phyloP scores from a whole-genome alignment of 2,113 vertebrate genomes.

The Oenanthe oenanthe region DNA sequence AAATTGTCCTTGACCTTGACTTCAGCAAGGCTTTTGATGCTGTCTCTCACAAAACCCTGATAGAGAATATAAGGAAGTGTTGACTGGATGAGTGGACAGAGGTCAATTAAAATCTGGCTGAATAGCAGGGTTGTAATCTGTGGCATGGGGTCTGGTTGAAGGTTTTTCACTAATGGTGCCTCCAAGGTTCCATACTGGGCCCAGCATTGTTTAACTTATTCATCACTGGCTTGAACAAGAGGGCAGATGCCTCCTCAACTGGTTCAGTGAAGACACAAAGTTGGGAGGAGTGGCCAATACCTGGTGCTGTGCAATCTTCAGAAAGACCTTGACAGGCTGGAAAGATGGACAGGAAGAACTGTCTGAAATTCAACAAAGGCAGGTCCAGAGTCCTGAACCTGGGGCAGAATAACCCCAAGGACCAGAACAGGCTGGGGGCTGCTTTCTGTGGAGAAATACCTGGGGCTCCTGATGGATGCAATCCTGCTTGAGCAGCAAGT shows the following conservation, averaged over 20 bases:
- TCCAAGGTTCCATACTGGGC: background rate
- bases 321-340: background rate
- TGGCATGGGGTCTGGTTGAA: fast-evolving
- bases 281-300: background rate
- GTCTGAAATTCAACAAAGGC: background rate
- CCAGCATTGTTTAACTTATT: background rate
- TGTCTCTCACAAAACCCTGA: background rate
- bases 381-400: background rate
- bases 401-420: background rate
- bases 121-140: background rate
- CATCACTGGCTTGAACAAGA: too few relatives aligned
- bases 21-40: background rate
- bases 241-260: background rate
- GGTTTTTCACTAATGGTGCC: too few relatives aligned
- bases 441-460: background rate
- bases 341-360: background rate
- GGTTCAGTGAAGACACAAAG: background rate
- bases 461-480: background rate
- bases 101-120: background rate
- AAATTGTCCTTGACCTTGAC: background rate
- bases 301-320: background rate
- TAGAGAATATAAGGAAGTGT: background rate
- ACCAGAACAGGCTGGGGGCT: background rate
- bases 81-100: background rate
- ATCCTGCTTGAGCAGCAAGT: background rate